A percentile compares a stretch with the other conserved stretches of the same genome.
These are phyloP conservation scores for Semibalanus balanoides DNA, from an alignment of 1,140 invertebrate genomes.

Conservation along the genomic window DNA sequence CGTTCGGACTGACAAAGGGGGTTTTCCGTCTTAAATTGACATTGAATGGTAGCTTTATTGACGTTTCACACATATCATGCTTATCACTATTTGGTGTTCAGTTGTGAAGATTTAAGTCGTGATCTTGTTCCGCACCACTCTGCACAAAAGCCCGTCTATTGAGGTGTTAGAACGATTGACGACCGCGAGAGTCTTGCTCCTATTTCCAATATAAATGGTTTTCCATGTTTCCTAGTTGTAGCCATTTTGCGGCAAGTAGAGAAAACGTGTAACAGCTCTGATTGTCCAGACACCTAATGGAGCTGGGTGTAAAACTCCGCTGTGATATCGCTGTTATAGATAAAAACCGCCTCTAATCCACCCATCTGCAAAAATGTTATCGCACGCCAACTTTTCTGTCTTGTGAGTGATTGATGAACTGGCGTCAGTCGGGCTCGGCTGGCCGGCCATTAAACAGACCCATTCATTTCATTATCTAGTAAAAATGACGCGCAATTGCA, in stretches of 20 bases:
- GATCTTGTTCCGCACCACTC: not conserved
- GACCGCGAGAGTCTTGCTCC: not conserved
- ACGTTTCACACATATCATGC: not conserved
- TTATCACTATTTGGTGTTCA: not conserved
- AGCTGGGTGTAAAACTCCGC: not conserved
- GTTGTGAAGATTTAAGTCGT: not conserved
- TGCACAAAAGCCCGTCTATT: not conserved
- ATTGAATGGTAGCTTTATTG: not conserved
- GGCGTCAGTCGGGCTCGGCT: not conserved
- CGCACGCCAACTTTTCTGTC: not conserved
- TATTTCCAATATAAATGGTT: not conserved
- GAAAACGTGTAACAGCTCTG: not conserved
- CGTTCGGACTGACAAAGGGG: not conserved
- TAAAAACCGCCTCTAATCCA: not conserved
- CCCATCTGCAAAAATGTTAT: not conserved
- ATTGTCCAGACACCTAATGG: not conserved
- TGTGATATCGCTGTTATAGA: not conserved
- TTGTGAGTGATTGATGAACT: not conserved
- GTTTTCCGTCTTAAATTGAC: not conserved
- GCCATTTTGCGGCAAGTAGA: not conserved
- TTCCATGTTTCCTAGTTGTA: not conserved
- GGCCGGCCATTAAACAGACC: not conserved
- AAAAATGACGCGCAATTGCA: not conserved
- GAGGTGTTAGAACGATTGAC: not conserved
- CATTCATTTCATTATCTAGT: not conserved